phyloP scores from a whole-genome alignment of 2,888 invertebrate species.

The Oligia fasciuncula region DNA sequence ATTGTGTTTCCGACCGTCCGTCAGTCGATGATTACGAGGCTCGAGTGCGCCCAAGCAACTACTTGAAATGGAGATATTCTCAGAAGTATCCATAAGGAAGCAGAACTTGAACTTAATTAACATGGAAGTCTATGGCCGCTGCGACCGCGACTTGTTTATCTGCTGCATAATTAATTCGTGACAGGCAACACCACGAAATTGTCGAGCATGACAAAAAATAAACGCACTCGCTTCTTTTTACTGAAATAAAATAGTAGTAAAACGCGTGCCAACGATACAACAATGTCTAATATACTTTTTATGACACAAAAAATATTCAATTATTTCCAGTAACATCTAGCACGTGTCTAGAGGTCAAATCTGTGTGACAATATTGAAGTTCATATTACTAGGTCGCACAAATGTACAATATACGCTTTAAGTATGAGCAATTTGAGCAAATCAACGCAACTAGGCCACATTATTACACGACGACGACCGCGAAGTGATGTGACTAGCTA shows the following conservation, averaged over 20 bases:
- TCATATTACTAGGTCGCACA: constrained; percentile 79
- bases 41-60: constrained; percentile 11
- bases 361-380: constrained; percentile 65
- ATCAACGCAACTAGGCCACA: constrained; percentile 85
- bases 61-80: constrained; percentile 42
- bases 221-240: constrained; percentile 26
- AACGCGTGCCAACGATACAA: constrained; percentile 28
- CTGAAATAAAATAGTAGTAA: constrained; percentile 20
- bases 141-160: constrained; percentile 74
- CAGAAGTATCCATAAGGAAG: constrained; percentile 49
- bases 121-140: constrained; percentile 71
- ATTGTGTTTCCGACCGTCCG: constrained; percentile 31
- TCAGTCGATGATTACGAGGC: constrained; percentile 15
- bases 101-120: constrained; percentile 76
- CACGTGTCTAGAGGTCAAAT: constrained; percentile 61
- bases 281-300: constrained; percentile 37
- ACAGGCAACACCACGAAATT: constrained; percentile 58
- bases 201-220: constrained; percentile 59
- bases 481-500: constrained; percentile 62
- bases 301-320: constrained; percentile 38
- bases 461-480: constrained; percentile 69
- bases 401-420: constrained; percentile 69
- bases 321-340: constrained; percentile 38
- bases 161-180: constrained; percentile 78
- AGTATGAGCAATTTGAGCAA: constrained; percentile 85